Evolutionary conservation across 92 coral and sea anemone genomes (phyloP), one percentile per base, ranked within the genome.

Genomic region (Heteractis magnifica): DNA sequence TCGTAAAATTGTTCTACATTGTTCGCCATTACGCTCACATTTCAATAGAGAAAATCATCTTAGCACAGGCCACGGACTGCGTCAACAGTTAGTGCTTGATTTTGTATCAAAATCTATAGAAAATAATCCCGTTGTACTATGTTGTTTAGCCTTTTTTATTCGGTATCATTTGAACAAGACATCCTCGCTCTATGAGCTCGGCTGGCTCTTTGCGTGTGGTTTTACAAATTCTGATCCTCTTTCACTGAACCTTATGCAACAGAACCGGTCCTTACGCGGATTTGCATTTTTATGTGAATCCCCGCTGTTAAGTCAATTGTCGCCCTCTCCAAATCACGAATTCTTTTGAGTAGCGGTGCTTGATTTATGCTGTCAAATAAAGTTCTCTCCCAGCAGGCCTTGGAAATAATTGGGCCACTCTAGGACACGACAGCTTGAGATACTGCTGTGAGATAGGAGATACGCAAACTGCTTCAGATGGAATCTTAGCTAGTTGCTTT

Each of bases 241-340:
- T 41, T 48, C 9, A 62, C 75, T 18, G 59, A 65, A 52, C 75
- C 72, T 21, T 21, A 6, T 51, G 58, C 23, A 18, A 44, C 13
- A 71, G 70, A 18, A 79, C 41, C 59, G 48, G 18, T 34, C 48
- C 58, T 62, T 53, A 44, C 75, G 34, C 52, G 75, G 83, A 79
- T 64, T 79, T 79, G 83, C 83, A 79, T 79, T 79, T 79, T 55
- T 41, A 34, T 60, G 6, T 13, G 83, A 72, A n/a, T 49, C 72
- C 83, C 83, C 49, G 83, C 83, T 79, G 83, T 9, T 49, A 5
- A 51, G 70, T 79, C 83, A 79, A 79, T 79, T 79, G 83, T 79
- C 83, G 56, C 83, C 83, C 55, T 79, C 83, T 41, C 8, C 50
- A 79, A 65, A 62, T 79, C 83, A 79, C 83, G 75, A 65, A 64